Conservation (phyloP, 2,888 invertebrate species). For the Orgyia antiqua region DNA sequence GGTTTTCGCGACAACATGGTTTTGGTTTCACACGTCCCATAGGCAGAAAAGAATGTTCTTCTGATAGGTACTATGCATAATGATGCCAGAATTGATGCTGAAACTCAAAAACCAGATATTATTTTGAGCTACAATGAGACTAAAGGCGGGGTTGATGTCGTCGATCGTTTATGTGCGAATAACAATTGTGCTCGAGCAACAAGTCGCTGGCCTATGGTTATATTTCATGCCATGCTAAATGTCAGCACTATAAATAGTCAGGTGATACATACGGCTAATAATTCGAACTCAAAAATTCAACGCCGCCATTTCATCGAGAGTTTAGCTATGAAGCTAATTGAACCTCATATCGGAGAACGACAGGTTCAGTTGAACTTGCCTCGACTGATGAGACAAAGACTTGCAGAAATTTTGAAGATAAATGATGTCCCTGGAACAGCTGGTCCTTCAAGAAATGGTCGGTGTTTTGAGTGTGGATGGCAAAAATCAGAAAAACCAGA, state of each 20-base stretch:
- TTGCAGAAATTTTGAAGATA: constrained; percentile 9
- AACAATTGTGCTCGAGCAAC: constrained; percentile 1
- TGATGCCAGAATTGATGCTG: constrained; percentile 3
- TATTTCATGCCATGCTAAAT: constrained; percentile 2
- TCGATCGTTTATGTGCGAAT: not conserved
- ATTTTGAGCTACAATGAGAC: constrained; percentile 5
- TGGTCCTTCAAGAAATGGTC: constrained; percentile 2
- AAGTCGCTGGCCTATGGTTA: not conserved
- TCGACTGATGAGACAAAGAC: constrained; percentile 8
- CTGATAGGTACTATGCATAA: constrained; percentile 4
- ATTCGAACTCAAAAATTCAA: constrained; percentile 1
- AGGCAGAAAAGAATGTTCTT: constrained; percentile 2
- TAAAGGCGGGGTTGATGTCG: constrained; percentile 4
- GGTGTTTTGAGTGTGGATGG: constrained; percentile 3
- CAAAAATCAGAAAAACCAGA: constrained; percentile 2
- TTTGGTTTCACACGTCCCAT: constrained; percentile 4
- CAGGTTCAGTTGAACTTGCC: constrained; percentile 11
- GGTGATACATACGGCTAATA: constrained; percentile 1
- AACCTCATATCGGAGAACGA: constrained; percentile 5
- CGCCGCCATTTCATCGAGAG: constrained; percentile 2
- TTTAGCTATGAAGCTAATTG: constrained; percentile 3
- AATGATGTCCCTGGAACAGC: constrained; percentile 5
- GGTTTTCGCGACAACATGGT: constrained; percentile 2
- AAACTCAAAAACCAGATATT: constrained; percentile 3
- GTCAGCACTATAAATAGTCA: constrained; percentile 1